A percentile compares a stretch with the other conserved stretches of the same genome.
These are phyloP conservation scores for Excalfactoria chinensis DNA, from an alignment of 2,113 vertebrate species.

Conservation along the genomic window DNA sequence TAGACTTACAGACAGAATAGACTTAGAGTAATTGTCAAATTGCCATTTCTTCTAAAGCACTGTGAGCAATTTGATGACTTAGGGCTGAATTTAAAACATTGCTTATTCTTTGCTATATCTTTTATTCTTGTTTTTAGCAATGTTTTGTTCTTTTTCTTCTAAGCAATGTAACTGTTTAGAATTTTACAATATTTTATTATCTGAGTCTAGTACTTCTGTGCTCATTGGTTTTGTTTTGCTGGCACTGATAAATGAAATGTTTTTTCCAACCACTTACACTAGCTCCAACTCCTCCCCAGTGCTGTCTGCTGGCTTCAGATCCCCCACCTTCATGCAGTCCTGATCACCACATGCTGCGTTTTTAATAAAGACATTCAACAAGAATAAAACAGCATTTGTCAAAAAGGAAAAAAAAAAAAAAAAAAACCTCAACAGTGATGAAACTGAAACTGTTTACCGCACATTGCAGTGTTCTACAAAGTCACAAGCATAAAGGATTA, in stretches of 20 bases:
- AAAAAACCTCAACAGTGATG: not conserved
- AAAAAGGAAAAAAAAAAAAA: not conserved
- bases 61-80: not conserved
- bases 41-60: not conserved
- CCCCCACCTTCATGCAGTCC: not conserved
- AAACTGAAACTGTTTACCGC: not conserved
- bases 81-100: not conserved
- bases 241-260: not conserved
- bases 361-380: not conserved
- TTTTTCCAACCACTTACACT: not conserved
- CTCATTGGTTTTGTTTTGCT: not conserved
- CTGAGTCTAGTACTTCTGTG: too few species aligned
- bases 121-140: not conserved
- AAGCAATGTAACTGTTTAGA: not conserved
- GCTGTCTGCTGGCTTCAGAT: not conserved
- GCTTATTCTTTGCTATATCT: not conserved
- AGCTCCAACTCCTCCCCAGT: rapidly evolving
- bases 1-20: not conserved
- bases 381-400: not conserved
- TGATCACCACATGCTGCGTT: not conserved
- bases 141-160: not conserved
- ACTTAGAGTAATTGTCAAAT: not conserved
- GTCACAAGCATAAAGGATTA: rapidly evolving
- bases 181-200: not conserved
- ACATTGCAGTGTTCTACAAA: not conserved